Evolutionary conservation across 1,140 invertebrate species (phyloP).

Genomic region (Bombus breviceps): DNA sequence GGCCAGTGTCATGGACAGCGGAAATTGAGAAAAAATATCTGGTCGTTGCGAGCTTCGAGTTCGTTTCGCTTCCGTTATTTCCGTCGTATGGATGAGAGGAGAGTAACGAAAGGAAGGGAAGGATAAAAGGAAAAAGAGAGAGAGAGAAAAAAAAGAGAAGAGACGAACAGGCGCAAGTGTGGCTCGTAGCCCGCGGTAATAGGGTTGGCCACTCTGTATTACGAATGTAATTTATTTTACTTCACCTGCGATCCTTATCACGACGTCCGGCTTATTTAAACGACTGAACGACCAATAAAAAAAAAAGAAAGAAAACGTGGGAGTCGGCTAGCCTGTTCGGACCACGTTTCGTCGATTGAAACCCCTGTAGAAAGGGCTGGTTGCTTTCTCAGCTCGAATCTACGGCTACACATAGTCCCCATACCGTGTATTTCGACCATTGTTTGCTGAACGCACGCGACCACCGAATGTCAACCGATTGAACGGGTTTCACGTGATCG

Average conservation of each 20-base stretch:
- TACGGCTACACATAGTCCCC: neutral
- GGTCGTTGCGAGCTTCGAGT: conserved; percentile 33
- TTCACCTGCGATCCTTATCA: conserved; percentile 66
- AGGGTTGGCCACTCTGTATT: conserved; percentile 55
- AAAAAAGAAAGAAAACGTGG: conserved; percentile 1
- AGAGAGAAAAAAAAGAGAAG: neutral
- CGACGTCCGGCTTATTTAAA: conserved; percentile 61
- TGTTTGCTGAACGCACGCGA: conserved; percentile 22
- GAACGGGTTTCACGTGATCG: conserved; percentile 12
- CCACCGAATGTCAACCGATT: conserved; percentile 20
- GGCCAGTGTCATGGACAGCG: neutral
- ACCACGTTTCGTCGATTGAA: conserved; percentile 32
- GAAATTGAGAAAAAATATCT: conserved; percentile 50
- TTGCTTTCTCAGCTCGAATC: neutral
- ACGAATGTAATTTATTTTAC: conserved; percentile 71
- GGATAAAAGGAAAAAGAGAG: neutral
- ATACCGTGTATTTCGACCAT: neutral
- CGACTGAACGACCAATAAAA: conserved; percentile 43
- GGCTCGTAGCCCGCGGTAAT: conserved; percentile 46
- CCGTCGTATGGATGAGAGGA: neutral
- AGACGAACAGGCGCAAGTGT: conserved; percentile 4
- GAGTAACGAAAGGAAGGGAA: neutral
- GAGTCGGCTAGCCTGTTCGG: neutral
- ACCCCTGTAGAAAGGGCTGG: neutral
- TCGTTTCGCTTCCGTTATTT: conserved; percentile 47